These are phyloP conservation scores for Noctua janthina DNA, from an alignment of 2,888 invertebrate genomes.

Conservation along the genomic window DNA sequence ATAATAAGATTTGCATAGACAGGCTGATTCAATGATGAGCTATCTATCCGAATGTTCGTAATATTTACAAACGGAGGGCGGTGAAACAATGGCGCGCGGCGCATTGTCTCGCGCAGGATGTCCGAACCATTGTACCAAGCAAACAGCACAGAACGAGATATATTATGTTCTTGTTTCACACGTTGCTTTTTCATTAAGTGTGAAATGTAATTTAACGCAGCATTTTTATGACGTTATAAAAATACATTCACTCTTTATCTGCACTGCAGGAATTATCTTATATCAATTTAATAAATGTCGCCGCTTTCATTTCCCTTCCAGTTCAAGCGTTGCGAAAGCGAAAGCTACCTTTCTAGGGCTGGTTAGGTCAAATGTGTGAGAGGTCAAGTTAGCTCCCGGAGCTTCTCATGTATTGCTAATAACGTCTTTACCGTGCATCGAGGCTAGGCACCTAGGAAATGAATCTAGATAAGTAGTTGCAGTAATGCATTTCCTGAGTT, in stretches of 20 bases:
- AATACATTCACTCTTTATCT: constrained; percentile 19
- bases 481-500: constrained; percentile 13
- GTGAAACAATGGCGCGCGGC: constrained; percentile 85
- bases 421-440: constrained; percentile 10
- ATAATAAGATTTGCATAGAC: constrained; percentile 71
- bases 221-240: constrained; percentile 35
- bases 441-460: constrained; percentile 3
- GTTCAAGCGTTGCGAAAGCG: constrained; percentile 46
- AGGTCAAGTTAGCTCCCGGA: constrained; percentile 38
- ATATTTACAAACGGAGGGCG: constrained; percentile 85
- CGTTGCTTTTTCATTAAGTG: constrained; percentile 68
- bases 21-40: constrained; percentile 72
- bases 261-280: constrained; percentile 12
- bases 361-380: constrained; percentile 52
- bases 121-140: constrained; percentile 86
- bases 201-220: constrained; percentile 65
- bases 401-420: constrained; percentile 18
- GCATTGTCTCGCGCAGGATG: constrained; percentile 89
- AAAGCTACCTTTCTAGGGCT: constrained; percentile 59
- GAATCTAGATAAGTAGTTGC: background rate
- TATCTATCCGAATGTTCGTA: constrained; percentile 79
- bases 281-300: constrained; percentile 37
- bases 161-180: constrained; percentile 79
- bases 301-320: constrained; percentile 46
- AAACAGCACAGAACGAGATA: constrained; percentile 90